A percentile compares a stretch with the other conserved stretches of the same genome.
Evolutionary conservation across 2,888 invertebrate species (phyloP).

Genomic region (Brachyptera putata): DNA sequence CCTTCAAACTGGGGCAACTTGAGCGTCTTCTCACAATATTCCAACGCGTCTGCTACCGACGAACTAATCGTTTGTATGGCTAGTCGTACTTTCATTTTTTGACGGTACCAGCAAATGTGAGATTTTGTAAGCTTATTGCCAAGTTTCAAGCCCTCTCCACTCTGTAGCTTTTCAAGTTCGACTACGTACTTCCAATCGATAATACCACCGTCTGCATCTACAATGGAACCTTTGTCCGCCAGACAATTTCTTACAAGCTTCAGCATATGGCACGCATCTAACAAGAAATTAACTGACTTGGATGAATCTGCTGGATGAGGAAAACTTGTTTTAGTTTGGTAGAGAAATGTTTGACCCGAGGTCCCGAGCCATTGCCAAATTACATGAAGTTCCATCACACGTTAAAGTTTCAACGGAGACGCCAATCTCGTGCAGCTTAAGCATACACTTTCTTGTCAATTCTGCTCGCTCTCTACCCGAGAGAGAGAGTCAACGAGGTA

Average conservation of each 20-base stretch:
- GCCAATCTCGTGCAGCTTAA: slow-evolving; percentile 20
- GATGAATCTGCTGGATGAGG: slow-evolving; percentile 18
- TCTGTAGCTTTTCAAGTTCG: slow-evolving; percentile 11
- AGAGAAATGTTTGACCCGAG: slow-evolving; percentile 19
- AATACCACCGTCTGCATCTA: slow-evolving; percentile 14
- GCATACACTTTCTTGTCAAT: slow-evolving; percentile 16
- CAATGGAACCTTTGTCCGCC: slow-evolving; percentile 18
- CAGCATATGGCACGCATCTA: slow-evolving; percentile 29
- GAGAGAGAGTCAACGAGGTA: slow-evolving; percentile 24
- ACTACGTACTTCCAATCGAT: slow-evolving; percentile 23
- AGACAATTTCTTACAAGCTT: too few relatives aligned
- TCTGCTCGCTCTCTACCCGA: slow-evolving; percentile 20
- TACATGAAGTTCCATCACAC: slow-evolving; percentile 25
- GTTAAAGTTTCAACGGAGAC: slow-evolving; percentile 22
- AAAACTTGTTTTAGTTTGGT: slow-evolving; percentile 13
- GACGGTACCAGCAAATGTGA: slow-evolving; percentile 27
- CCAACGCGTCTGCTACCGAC: slow-evolving; percentile 30
- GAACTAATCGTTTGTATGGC: slow-evolving; percentile 30
- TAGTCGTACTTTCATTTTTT: slow-evolving; percentile 31
- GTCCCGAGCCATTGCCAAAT: slow-evolving; percentile 21
- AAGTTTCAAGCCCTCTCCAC: slow-evolving; percentile 17
- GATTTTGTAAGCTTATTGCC: slow-evolving; percentile 27
- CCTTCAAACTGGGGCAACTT: slow-evolving; percentile 18
- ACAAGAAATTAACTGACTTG: slow-evolving; percentile 18
- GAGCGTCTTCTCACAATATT: slow-evolving; percentile 16